Evolutionary conservation across 2,113 vertebrate species (phyloP), one percentile per base, ranked within the genome.

Genomic region (Monarcha castaneiventris): DNA sequence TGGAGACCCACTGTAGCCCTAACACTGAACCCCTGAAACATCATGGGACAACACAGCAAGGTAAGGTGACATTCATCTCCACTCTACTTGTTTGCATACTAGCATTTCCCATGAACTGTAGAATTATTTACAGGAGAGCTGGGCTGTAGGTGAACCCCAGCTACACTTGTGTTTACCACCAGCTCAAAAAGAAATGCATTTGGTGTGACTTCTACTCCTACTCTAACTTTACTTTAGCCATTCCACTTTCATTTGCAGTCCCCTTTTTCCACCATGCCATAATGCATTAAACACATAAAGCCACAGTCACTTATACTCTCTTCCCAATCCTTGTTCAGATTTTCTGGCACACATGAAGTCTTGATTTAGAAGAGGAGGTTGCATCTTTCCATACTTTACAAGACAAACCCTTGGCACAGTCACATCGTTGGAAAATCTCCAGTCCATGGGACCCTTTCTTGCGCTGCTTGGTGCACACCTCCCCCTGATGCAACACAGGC

Each of bases 311-410:
- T 79, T 62, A 12, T 61, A 48, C 18, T 46, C 17, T 56, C 71
- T 71, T 88, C 88, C 74, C 66, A 59, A 54, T 56, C 43, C 71
- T 58, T 11, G 11, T 56, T 99, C 98, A 99, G 97, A 99, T 98
- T 97, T 98, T 99, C 97, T 99, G 99, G 97, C 99, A 99, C 97
- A 99, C 98, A 4, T 99, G 99, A 90, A 99, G 99, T 97, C 99
- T 98, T 97, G 99, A 99, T 98, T 99, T 99, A 95, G 99, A 99
- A 77, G 98, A 99, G 69, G 99, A 99, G 82, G 99, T 99, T 29
- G 99, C 99, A 75, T 99, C 99, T 98, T 99, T 99, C 99, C 99
- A 99, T 92, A 99, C 98, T 98, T 99, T 99, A 97, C 99, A 99
- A 81, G 98, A 98, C 89, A 99, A 97, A 61, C 99, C 99, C 93